These are phyloP conservation scores for Nipponacmea schrenckii DNA, from an alignment of 2,888 invertebrate species.

Conservation along the genomic window DNA sequence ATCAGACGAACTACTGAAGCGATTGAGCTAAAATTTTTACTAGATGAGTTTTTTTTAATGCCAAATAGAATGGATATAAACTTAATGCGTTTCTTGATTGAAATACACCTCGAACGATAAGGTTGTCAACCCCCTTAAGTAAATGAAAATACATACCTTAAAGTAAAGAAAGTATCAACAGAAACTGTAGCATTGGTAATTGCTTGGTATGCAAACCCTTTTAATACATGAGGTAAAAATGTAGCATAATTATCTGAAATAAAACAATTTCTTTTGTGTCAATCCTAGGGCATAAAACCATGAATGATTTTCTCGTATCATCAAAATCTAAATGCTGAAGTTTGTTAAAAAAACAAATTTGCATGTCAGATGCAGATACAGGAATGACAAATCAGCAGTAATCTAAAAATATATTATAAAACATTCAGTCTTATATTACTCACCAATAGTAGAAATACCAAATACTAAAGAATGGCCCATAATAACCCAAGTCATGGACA, in stretches of 20 bases:
- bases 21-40: no score
- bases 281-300: background rate
- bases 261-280: background rate
- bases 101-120: no score
- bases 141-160: constrained; percentile 46
- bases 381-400: no score
- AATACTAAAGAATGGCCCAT: constrained; percentile 54
- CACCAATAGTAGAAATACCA: background rate
- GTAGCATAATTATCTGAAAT: constrained; percentile 30
- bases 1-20: no score
- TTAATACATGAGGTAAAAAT: constrained; percentile 19
- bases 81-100: no score
- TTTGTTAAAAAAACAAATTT: background rate
- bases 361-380: background rate
- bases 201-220: constrained; percentile 50
- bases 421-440: no score
- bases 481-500: constrained; percentile 63
- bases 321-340: background rate
- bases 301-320: background rate
- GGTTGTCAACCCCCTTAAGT: no score
- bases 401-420: no score
- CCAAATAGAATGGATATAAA: no score
- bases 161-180: constrained; percentile 62
- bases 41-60: no score
- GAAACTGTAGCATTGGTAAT: constrained; percentile 59